phyloP scores from a whole-genome alignment of 2,888 invertebrate species.

The Lapara coniferarum region DNA sequence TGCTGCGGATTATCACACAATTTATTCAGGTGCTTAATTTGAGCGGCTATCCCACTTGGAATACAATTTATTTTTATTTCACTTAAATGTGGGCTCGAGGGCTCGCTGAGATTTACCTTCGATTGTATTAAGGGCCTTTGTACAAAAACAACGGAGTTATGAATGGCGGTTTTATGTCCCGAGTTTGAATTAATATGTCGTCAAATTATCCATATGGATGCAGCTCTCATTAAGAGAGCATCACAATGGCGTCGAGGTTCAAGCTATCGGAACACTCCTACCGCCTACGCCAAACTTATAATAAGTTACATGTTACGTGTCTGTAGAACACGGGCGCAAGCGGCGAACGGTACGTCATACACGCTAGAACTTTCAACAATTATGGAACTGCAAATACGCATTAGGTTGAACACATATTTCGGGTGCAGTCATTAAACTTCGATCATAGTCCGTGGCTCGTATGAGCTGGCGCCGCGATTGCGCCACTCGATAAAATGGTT shows the following conservation, averaged over 20 bases:
- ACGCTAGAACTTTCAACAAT: slow-evolving; percentile 65
- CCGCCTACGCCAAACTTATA: slow-evolving; percentile 61
- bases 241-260: slow-evolving; percentile 33
- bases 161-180: slow-evolving; percentile 18
- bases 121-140: slow-evolving; percentile 63
- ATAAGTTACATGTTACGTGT: slow-evolving; percentile 59
- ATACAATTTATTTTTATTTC: slow-evolving; percentile 81
- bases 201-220: slow-evolving; percentile 43
- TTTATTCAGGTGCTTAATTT: slow-evolving; percentile 84
- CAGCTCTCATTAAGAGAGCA: slow-evolving; percentile 45
- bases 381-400: slow-evolving; percentile 72
- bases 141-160: slow-evolving; percentile 2
- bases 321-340: slow-evolving; percentile 42
- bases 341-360: slow-evolving; percentile 46
- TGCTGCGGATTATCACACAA: slow-evolving; percentile 81
- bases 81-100: slow-evolving; percentile 68
- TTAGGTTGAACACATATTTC: slow-evolving; percentile 75
- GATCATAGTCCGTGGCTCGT: slow-evolving; percentile 54
- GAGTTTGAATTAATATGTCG: slow-evolving; percentile 18
- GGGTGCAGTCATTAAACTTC: slow-evolving; percentile 68
- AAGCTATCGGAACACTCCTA: slow-evolving; percentile 43
- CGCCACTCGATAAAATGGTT: slow-evolving; percentile 67
- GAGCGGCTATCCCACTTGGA: slow-evolving; percentile 77
- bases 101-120: slow-evolving; percentile 69
- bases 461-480: slow-evolving; percentile 56